Evolutionary conservation across 2,113 vertebrate genomes (phyloP), one percentile per base, ranked within the genome.

Genomic region (Geothlypis trichas): DNA sequence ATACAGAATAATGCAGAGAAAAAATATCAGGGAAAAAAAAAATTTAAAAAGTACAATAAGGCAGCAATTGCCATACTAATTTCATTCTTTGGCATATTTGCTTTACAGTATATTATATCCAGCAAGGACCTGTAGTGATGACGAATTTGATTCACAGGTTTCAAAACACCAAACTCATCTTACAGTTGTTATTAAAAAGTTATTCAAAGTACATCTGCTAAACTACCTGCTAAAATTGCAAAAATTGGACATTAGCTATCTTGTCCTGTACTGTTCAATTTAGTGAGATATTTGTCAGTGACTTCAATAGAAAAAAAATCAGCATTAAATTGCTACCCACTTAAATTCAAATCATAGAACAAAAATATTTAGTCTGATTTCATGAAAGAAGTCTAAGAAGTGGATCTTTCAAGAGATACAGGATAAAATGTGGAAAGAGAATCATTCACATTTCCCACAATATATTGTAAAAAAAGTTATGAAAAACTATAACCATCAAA

Each of bases 361-460:
- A 30, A 77, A 84, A 66, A 35, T 30, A 12, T 0, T 8, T 6
- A 44, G 4, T 30, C 15, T 54, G 4, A 15, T 54, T 66, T 59
- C 39, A 72, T 28, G 8, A 59, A 67, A 67, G 39, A 51, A 31
- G 10, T 12, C 27, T 65, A 71, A 68, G 16, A 71, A 72, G 21
- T 8, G 24, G 5, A 1, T 46, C 30, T 57, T 81, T 61, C n/a
- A 75, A 79, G 8, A 63, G 2, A 61, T 18, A 4, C 5, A 82
- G 3, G 23, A 74, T 11, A 1, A 6, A 68, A 75, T 0, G 0
- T 7, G 8, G 20, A n/a, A 58, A 63, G 42, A 11, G 1, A 41
- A 31, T 15, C 10, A 5, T 39, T 61, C 15, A 10, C 2, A 0
- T 46, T 67, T 86, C 46, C n/a, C 49, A n/a, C 20, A 28, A 16